These are phyloP conservation scores for Tapera naevia DNA, from an alignment of 2,797 vertebrate genomes.

Conservation along the genomic window DNA sequence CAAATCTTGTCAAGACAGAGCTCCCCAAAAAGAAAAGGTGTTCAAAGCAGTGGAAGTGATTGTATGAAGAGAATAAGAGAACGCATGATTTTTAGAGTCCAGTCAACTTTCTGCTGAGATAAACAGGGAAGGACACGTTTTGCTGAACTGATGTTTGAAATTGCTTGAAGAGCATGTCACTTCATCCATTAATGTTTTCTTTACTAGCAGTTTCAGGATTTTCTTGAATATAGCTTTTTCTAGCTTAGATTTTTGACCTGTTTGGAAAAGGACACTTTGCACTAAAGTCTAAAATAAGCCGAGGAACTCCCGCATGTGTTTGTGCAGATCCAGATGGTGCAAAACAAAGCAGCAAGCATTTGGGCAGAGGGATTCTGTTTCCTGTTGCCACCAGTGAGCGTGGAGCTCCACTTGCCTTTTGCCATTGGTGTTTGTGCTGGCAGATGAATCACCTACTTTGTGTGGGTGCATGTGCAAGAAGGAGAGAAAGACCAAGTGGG, in stretches of 20 bases:
- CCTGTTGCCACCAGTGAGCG: neutral
- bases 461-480: accelerated
- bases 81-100: neutral
- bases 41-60: neutral
- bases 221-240: neutral
- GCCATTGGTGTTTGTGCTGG: neutral
- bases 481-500: neutral
- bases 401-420: neutral
- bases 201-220: neutral
- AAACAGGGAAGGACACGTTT: neutral
- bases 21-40: neutral
- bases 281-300: neutral
- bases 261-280: neutral
- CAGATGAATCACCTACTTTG: neutral
- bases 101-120: neutral
- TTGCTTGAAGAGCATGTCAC: neutral
- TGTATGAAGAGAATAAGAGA: neutral
- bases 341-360: neutral
- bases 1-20: neutral
- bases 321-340: neutral
- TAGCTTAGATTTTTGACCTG: neutral
- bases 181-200: neutral
- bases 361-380: neutral
- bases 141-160: neutral
- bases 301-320: neutral